Percentiles rank a stretch among this genome's conserved stretches.
Evolutionary conservation across 2,888 invertebrate species (phyloP).

Genomic region (Acrobeloides nanus): DNA sequence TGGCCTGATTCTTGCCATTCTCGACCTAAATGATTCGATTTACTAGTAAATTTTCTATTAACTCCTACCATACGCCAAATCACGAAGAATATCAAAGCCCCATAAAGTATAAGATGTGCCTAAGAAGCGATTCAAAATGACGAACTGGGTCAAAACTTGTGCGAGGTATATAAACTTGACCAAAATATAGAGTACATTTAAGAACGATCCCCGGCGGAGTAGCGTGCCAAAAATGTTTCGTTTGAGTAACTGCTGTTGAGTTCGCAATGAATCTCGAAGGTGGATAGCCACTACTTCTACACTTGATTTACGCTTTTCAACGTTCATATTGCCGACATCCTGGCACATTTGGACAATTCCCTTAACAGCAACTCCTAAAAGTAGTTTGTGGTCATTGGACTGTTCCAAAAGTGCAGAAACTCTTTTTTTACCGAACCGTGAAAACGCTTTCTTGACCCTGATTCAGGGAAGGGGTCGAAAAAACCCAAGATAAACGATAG

Average conservation of each 20-base stretch:
- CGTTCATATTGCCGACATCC: constrained; percentile 56
- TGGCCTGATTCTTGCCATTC: constrained; percentile 54
- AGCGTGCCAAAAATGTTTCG: constrained; percentile 36
- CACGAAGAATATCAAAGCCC: constrained; percentile 53
- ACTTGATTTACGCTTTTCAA: constrained; percentile 52
- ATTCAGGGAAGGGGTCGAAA: too few species aligned
- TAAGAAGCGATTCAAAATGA: constrained; percentile 54
- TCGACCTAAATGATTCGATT: too few species aligned
- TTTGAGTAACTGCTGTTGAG: constrained; percentile 55
- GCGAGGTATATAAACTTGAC: constrained; percentile 38
- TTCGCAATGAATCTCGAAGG: constrained; percentile 57
- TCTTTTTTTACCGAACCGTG: too few species aligned
- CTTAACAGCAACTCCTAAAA: constrained; percentile 49
- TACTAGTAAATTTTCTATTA: too few species aligned
- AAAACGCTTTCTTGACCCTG: too few species aligned
- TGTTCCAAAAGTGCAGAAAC: too few species aligned
- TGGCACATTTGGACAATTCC: constrained; percentile 57
- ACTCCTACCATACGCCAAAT: constrained; percentile 50
- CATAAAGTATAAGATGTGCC: constrained; percentile 53
- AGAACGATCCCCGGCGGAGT: constrained; percentile 48
- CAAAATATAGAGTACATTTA: constrained; percentile 47
- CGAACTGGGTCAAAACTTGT: constrained; percentile 52
- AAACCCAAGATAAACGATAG: too few species aligned
- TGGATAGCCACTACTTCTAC: constrained; percentile 57
- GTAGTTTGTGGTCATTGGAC: neutral